phyloP scores from a whole-genome alignment of 2,888 invertebrate genomes.

The Chironomus riparius region DNA sequence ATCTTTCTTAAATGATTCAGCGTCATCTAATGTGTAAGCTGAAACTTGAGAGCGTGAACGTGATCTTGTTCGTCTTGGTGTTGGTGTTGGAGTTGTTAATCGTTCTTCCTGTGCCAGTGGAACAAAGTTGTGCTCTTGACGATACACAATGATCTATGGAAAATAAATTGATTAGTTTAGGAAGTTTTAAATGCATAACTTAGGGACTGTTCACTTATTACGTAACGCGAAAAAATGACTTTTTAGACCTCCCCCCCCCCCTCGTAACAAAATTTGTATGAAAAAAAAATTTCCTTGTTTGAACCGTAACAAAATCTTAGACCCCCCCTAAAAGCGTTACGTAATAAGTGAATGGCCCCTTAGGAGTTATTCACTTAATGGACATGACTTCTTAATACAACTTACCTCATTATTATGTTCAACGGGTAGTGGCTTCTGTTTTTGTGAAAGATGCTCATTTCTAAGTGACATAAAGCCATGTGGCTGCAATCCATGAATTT shows the following conservation, averaged over 20 bases:
- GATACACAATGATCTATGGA: constrained; percentile 54
- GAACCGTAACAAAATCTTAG: too few species aligned
- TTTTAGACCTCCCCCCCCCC: too few species aligned
- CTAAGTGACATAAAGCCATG: constrained; percentile 37
- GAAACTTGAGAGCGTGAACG: constrained; percentile 49
- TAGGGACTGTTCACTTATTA: too few species aligned
- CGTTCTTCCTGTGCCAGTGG: constrained; percentile 47
- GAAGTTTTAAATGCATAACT: too few species aligned
- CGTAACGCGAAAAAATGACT: too few species aligned
- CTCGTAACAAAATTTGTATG: too few species aligned
- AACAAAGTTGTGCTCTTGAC: constrained; percentile 57
- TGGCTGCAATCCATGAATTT: constrained; percentile 34
- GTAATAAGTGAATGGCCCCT: too few species aligned
- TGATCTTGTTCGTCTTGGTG: constrained; percentile 47
- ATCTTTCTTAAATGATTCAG: constrained; percentile 54
- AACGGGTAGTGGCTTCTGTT: neutral
- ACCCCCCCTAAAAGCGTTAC: too few species aligned
- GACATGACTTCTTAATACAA: too few species aligned
- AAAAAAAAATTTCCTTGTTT: too few species aligned
- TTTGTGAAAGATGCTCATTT: neutral
- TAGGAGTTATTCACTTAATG: too few species aligned
- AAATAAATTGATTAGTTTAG: too few species aligned
- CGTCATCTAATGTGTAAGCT: constrained; percentile 61
- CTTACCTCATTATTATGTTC: neutral
- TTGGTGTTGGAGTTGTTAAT: constrained; percentile 49